Evolutionary conservation across 2,888 invertebrate genomes (phyloP), one percentile per base, ranked within the genome.

Genomic region (Sinelater perroti): DNA sequence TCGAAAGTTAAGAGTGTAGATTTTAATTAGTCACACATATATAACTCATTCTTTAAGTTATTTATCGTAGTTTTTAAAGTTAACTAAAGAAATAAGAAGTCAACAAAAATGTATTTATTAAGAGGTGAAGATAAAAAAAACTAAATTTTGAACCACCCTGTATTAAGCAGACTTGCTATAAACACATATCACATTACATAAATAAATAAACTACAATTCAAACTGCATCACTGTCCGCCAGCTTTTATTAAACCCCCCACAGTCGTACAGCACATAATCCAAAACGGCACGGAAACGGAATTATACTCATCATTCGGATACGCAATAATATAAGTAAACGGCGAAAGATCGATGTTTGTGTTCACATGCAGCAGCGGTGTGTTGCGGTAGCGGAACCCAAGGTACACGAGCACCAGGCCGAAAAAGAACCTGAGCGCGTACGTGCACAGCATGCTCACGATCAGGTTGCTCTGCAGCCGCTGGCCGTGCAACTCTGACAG

Each of bases 231-330:
- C n/a, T n/a, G n/a, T n/a, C n/a, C n/a, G n/a, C 2, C 2, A 8
- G n/a, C 11, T 8, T 45, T 30, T 8, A 47, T 47, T 21, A 38
- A 10, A 38, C 21, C 30, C 17, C 28, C 56, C 2, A 79, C 75
- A 31, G 79, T 74, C 65, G 80, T 79, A 67, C 80, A 80, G 7
- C 81, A 79, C 54, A 82, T 72, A 1, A 80, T 75, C 82, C 83
- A 83, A 57, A 80, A 77, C 47, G 82, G 83, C 50, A 81, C 79
- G 0, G 83, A 83, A 31, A 83, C 75, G 1, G 77, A 76, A 68
- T 81, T 81, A 1, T 68, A 65, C n/a, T 77, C 65, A 5, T 77
- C 78, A 45, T 80, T 80, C 7, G 83, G 83, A 71, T 80, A 83
- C 1, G 79, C 78, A 13, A 83, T 75, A 3, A 83, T 56, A 2